Evolutionary conservation across 1,140 invertebrate genomes (phyloP), one percentile per base, ranked within the genome.

Genomic region (Eupristina koningsbergeri): DNA sequence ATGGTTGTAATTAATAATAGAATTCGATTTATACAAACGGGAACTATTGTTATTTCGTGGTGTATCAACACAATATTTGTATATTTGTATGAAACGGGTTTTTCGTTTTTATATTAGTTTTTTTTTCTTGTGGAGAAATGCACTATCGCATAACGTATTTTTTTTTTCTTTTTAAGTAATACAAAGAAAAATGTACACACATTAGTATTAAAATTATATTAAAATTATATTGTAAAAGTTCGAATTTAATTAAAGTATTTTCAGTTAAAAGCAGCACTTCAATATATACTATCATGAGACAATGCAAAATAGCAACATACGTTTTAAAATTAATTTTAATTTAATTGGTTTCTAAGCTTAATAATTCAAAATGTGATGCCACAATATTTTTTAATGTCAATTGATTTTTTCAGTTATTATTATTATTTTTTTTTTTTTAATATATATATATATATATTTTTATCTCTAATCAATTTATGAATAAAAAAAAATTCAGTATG

Each of bases 1-100:
- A 83, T 45, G 75, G 63, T 83, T 73, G 75, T 78, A 83, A 73
- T 39, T 71, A 83, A 83, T 71, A 78, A 34, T 73, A n/a, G 26
- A 78, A 78, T 83, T 83, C 47, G 71, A 50, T 78, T 83, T 47
- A 78, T 78, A 19, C 34, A 63, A 73, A 78, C 50, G n/a, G 39
- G 74, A 83, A 34, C 22, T 73, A 78, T 47, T 78, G 63, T 83
- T 41, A 83, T 78, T 83, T 47, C 41, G 50, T 83, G 75, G 36
- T 63, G 75, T 83, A 78, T 34, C n/a, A 78, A 69, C 81, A 83
- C 47, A 67, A 83, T 77, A 58, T 83, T 83, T 83, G 81, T 83
- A 63, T 83, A 53, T 77, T 64, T 69, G 81, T 83, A 83, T 77
- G 74, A 77, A 58, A 82, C 34, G 39, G 50, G 58, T 31, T 41